Evolutionary conservation across 2,113 vertebrate species (phyloP), one percentile per base, ranked within the genome.

Genomic region (Coracopsis vasa): DNA sequence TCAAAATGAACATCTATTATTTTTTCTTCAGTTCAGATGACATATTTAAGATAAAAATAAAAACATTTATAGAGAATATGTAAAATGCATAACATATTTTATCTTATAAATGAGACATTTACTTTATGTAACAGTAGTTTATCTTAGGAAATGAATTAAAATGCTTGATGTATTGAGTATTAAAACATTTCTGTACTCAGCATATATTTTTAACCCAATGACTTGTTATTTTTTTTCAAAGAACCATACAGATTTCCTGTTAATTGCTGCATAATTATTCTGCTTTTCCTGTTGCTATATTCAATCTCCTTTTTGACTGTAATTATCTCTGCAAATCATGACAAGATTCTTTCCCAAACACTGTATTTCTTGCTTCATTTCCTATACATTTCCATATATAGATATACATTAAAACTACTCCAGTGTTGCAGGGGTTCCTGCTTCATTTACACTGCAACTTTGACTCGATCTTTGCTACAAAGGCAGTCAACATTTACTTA

Each of bases 241-340:
- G 92, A 95, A 79, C 42, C 73, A 97, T 66, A 83, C 91, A 96
- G 94, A 91, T 72, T 88, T 94, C 73, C 88, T 93, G 82, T 88
- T 97, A 98, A 98, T 97, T 97, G 94, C 94, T 60, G 66, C 70
- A 80, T 94, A 98, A 97, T 97, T 97, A 96, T 92, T 97, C 90
- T 94, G 70, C 92, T 96, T 54, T 96, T 96, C 73, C 92, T 96
- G 81, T 95, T 95, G 78, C 93, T 97, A 90, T 83, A 92, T 88
- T 96, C 73, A 93, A 80, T 93, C 88, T 86, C 93, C 87, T 95
- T 94, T 89, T 66, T 80, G 77, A 41, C 80, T 90, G 70, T 77
- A 97, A 98, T 98, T 97, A 97, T 95, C 90, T 96, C 94, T 97
- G 90, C 62, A 96, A 94, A 97, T 97, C 80, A 96, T 85, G 88